Evolutionary conservation across 2,888 invertebrate genomes (phyloP).

Genomic region (Harpalus rufipes): DNA sequence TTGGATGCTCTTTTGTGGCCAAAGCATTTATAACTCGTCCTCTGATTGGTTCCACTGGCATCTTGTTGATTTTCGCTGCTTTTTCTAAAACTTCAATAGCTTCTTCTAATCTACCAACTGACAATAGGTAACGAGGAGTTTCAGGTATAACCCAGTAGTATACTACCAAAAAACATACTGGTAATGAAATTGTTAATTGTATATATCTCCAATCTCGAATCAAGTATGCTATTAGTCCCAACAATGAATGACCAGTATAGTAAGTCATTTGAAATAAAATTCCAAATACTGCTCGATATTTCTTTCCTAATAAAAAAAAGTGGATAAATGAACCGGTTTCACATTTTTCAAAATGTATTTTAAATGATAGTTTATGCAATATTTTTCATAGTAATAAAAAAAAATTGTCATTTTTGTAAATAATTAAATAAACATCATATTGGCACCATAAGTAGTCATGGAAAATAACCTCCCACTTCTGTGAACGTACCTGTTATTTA

Average conservation of each 20-base stretch:
- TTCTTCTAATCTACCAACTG: conserved; percentile 75
- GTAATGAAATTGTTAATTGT: conserved; percentile 84
- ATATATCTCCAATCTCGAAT: conserved; percentile 84
- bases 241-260: conserved; percentile 83
- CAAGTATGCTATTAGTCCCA: conserved; percentile 80
- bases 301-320: conserved; percentile 52
- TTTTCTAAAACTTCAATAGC: conserved; percentile 75
- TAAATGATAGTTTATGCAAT: no score
- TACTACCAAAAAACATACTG: conserved; percentile 77
- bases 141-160: conserved; percentile 77
- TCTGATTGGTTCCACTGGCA: conserved; percentile 73
- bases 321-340: not conserved
- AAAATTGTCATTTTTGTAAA: no score
- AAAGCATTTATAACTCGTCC: not conserved
- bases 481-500: no score
- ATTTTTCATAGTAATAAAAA: no score
- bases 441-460: no score
- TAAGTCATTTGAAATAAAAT: conserved; percentile 86
- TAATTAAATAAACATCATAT: no score
- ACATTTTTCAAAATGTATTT: no score
- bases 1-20: not conserved
- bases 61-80: conserved; percentile 77
- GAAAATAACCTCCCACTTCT: no score
- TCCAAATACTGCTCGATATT: conserved; percentile 78
- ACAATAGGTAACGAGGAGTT: conserved; percentile 78